These are phyloP conservation scores for Chunga burmeisteri DNA, from an alignment of 2,113 vertebrate species.

Conservation along the genomic window DNA sequence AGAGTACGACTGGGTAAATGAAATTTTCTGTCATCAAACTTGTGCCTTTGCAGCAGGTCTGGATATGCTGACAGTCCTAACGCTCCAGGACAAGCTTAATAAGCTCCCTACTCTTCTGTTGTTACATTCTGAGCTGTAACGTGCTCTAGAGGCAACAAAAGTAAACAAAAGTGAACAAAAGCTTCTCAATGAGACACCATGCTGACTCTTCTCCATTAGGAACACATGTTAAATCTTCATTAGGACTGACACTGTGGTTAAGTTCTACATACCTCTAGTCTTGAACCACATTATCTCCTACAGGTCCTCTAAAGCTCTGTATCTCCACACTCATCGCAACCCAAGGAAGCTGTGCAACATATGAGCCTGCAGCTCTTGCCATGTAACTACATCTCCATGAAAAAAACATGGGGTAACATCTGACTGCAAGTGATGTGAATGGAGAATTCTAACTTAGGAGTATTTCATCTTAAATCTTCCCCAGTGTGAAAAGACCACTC, in stretches of 20 bases:
- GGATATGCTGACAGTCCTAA: not conserved
- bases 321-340: not conserved
- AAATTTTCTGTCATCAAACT: not conserved
- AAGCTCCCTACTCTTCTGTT: not conserved
- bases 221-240: not conserved
- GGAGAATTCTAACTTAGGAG: not conserved
- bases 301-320: not conserved
- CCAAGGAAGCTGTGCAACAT: not conserved
- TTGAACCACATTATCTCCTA: not conserved
- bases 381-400: not conserved
- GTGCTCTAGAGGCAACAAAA: not conserved
- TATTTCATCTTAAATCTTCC: not conserved
- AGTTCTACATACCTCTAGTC: not conserved
- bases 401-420: not conserved
- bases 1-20: not conserved
- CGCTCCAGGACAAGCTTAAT: not conserved
- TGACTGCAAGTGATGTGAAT: not conserved
- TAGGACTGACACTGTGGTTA: not conserved
- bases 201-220: not conserved
- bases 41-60: not conserved
- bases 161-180: not conserved
- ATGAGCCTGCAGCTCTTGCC: not conserved
- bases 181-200: not conserved
- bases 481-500: not conserved
- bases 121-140: not conserved